Conservation (phyloP, 1,140 invertebrate species). For the Halictus rubicundus region DNA sequence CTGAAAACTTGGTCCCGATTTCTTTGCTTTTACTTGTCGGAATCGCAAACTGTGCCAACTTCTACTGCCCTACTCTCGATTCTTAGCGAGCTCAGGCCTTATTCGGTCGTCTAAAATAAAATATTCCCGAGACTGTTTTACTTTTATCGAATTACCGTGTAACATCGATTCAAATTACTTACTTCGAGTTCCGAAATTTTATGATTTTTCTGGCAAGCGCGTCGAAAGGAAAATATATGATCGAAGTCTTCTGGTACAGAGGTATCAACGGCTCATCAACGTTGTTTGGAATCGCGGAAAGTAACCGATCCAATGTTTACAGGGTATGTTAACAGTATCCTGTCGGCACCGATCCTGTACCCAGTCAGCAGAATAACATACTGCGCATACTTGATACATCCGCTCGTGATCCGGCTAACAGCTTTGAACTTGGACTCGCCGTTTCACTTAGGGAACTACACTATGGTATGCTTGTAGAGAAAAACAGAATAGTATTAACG, state of each 20-base stretch:
- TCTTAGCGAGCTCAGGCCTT: too few relatives aligned
- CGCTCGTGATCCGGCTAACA: constrained; percentile 88
- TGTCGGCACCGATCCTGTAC: constrained; percentile 89
- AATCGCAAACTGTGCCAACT: too few relatives aligned
- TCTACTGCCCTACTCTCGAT: too few relatives aligned
- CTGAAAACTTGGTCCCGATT: too few relatives aligned
- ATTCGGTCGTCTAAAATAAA: too few relatives aligned
- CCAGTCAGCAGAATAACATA: constrained; percentile 92
- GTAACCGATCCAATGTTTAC: constrained; percentile 63
- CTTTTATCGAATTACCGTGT: too few relatives aligned
- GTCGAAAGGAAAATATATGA: not conserved
- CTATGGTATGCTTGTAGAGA: constrained; percentile 82
- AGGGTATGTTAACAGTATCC: constrained; percentile 87
- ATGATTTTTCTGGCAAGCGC: too few relatives aligned
- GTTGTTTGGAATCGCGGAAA: not conserved
- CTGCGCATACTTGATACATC: constrained; percentile 91
- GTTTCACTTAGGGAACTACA: constrained; percentile 88
- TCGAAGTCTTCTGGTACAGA: not conserved
- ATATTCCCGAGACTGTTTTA: too few relatives aligned
- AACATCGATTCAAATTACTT: too few relatives aligned
- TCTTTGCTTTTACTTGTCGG: too few relatives aligned
- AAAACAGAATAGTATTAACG: not conserved
- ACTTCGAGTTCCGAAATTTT: too few relatives aligned
- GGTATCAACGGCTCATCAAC: not conserved
- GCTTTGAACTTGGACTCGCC: constrained; percentile 89